Evolutionary conservation across 1,140 invertebrate genomes (phyloP).

Genomic region (Hesperophylax magnus): DNA sequence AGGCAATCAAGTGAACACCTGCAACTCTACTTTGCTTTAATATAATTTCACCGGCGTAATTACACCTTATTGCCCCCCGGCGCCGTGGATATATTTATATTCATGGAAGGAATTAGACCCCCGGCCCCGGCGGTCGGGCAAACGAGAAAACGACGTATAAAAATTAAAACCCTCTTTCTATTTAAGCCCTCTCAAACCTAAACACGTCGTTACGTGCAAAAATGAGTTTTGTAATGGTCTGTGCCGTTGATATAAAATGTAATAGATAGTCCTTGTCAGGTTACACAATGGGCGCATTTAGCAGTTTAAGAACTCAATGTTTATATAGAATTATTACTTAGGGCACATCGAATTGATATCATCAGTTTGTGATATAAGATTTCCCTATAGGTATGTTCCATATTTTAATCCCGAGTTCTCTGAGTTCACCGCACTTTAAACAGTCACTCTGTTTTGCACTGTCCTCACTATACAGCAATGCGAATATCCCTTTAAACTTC

Average conservation of each 20-base stretch:
- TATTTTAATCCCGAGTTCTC: too few species aligned
- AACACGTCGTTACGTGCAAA: background rate
- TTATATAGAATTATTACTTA: too few species aligned
- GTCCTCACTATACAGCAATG: too few species aligned
- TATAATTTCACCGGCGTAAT: slow-evolving; percentile 15
- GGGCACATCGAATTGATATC: too few species aligned
- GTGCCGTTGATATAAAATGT: background rate
- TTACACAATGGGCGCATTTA: background rate
- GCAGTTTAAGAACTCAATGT: too few species aligned
- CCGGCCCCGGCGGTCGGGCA: background rate
- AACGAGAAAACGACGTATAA: background rate
- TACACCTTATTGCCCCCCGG: background rate
- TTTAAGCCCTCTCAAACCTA: slow-evolving; percentile 14
- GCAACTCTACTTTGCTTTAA: slow-evolving; percentile 4
- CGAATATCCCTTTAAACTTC: too few species aligned
- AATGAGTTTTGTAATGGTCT: background rate
- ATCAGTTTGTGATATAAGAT: too few species aligned
- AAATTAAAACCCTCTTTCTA: slow-evolving; percentile 24
- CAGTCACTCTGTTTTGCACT: too few species aligned
- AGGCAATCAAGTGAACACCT: slow-evolving; percentile 5
- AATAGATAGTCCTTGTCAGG: background rate
- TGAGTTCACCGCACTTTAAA: too few species aligned
- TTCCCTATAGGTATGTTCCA: too few species aligned
- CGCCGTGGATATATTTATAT: slow-evolving; percentile 7
- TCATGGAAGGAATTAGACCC: background rate